Evolutionary conservation across 1,140 invertebrate species (phyloP), one percentile per base, ranked within the genome.

Genomic region (Gonioctena quinquepunctata): DNA sequence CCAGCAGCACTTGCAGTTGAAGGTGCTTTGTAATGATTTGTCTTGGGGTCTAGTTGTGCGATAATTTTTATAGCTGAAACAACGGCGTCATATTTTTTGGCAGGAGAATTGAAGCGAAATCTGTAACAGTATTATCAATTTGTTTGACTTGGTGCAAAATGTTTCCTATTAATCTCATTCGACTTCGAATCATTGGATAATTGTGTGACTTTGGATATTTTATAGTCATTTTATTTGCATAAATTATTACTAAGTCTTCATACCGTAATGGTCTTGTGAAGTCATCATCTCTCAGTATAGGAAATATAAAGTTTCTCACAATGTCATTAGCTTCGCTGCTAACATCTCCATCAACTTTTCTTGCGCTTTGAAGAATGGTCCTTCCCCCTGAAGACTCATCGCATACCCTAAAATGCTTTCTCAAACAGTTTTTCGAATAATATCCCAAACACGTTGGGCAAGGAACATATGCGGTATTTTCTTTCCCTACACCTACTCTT

Each of bases 361-460:
- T 52, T n/a, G 16, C 28, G 11, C 4, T n/a, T 16, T 8, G 7
- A n/a, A 54, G 18, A 19, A 54, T 19, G n/a, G 11, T 5, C 18
- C 27, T 23, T 26, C 11, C 13, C 19, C 23, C 52, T 6, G 22
- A 57, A n/a, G 42, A 22, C 22, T n/a, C n/a, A 2, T 8, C 22
- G n/a, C 65, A 66, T 26, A 26, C 13, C 26, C 21, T 18, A 27
- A n/a, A 26, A 26, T 66, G 52, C 13, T 54, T 48, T n/a, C 65
- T n/a, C 16, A 66, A 16, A 16, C 11, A 25, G 50, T 18, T n/a
- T 56, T 56, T 52, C 16, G n/a, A 26, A 50, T 66, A 66, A 21
- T 56, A 66, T 23, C 65, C 65, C 16, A 52, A 52, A 56, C 26
- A 66, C 26, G 13, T 25, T 11, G 65, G 21, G 27, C 65, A 66